Evolutionary conservation across 2,113 vertebrate species (phyloP).

Genomic region (Phoenicopterus ruber): DNA sequence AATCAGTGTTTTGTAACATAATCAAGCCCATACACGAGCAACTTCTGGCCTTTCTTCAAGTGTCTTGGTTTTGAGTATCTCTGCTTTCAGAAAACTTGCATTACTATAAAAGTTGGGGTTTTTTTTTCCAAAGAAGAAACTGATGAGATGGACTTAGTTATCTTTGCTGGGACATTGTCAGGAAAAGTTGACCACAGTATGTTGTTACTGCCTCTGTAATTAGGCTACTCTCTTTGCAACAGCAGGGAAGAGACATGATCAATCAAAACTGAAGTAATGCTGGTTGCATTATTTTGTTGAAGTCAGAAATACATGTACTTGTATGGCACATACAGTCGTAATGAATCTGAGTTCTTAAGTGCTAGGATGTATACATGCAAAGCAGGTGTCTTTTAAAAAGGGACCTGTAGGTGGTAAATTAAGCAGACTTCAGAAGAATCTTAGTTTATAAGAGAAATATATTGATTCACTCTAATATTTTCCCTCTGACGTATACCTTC

Average conservation of each 20-base stretch:
- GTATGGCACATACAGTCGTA: neutral
- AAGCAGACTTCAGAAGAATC: neutral
- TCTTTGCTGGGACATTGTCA: neutral
- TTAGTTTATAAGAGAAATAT: neutral
- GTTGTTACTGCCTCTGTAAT: neutral
- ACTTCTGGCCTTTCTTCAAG: neutral
- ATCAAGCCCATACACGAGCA: neutral
- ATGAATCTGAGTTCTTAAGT: neutral
- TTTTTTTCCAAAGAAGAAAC: neutral
- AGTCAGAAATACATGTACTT: slow-evolving; percentile 14
- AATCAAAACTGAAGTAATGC: slow-evolving; percentile 48
- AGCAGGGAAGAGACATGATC: slow-evolving; percentile 20
- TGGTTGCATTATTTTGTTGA: slow-evolving; percentile 29
- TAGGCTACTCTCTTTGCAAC: slow-evolving; percentile 45
- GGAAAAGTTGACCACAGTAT: neutral
- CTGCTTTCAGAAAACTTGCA: neutral
- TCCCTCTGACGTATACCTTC: neutral
- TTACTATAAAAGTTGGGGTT: neutral
- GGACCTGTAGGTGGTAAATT: neutral
- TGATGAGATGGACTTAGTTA: neutral
- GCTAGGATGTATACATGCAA: neutral
- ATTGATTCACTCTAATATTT: neutral
- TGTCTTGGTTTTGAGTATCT: neutral
- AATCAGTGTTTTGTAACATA: neutral
- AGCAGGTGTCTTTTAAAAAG: slow-evolving; percentile 15